Evolutionary conservation across 37 sponge, comb jelly and placozoan species (phyloP), one percentile per base, ranked within the genome.

Genomic region (Theonella swinhoei): DNA sequence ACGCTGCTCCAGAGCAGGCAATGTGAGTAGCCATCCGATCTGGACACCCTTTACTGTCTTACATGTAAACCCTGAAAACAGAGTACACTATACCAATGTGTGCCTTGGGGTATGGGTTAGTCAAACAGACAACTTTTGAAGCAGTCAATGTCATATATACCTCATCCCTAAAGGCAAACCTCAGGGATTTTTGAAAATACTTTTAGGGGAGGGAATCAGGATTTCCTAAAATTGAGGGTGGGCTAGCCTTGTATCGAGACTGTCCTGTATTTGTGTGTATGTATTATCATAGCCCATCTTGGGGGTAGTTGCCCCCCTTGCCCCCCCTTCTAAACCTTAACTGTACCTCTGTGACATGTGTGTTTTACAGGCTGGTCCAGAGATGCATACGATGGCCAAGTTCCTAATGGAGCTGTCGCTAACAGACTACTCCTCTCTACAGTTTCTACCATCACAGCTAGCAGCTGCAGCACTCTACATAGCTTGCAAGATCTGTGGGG

Each of bases 1-100:
- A 36, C 84, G 99, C 68, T 91, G 93, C 79, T 97, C 97, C n/a
- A 96, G 96, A 85, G 99, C 97, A 47, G 99, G 95, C 41, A 86
- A 95, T 37, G 98, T 97, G 64, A 85, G 85, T 83, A 31, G 9
- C 17, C 9, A 29, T 39, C 19, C 30, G 34, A 42, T 11, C 36
- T 62, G 31, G 39, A 1, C 20, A n/a, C 59, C 22, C 32, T 80
- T 14, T 7, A 28, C 26, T 26, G 11, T 19, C 40, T 25, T 28
- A 80, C 33, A 9, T 9, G 22, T 24, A 7, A 63, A 47, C 54
- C 54, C 14, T 47, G 14, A 47, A 47, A 47, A 47, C 54, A 47
- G 54, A 47, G 14, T 47, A 47, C 54, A 14, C 54, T 47, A 47
- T 47, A 47, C 54, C 54, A n/a, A n/a, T 14, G 54, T 47, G 54